These are phyloP conservation scores for Lamellibrachia luymesi DNA, from an alignment of 1,140 invertebrate genomes.

Conservation along the genomic window DNA sequence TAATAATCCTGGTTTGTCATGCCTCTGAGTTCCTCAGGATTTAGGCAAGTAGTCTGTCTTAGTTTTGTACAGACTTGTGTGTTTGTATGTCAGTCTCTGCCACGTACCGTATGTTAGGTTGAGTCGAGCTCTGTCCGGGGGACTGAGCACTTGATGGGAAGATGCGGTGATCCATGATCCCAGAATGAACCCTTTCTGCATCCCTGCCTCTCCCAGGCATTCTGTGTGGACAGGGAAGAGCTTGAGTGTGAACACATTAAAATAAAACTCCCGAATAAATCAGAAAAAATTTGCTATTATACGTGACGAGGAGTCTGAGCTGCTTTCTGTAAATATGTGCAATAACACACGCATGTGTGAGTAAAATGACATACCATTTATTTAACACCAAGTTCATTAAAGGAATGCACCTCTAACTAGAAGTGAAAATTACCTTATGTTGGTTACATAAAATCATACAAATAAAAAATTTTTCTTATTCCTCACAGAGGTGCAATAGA, in stretches of 20 bases:
- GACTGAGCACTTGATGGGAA: conserved; percentile 28
- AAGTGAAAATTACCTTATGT: too few relatives aligned
- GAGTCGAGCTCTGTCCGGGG: conserved; percentile 26
- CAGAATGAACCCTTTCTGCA: conserved; percentile 35
- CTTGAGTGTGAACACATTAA: background rate
- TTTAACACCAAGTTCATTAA: too few relatives aligned
- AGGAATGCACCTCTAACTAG: too few relatives aligned
- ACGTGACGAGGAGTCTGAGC: too few relatives aligned
- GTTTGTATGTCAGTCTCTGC: background rate
- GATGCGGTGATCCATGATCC: conserved; percentile 36
- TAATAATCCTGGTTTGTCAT: too few relatives aligned
- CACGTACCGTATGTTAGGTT: conserved; percentile 28
- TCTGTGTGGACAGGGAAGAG: conserved; percentile 24
- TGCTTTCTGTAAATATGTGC: too few relatives aligned
- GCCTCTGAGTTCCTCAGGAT: too few relatives aligned
- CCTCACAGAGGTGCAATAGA: too few relatives aligned
- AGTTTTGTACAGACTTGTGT: background rate
- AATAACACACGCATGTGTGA: background rate
- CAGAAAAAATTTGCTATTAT: too few relatives aligned
- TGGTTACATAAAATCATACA: too few relatives aligned
- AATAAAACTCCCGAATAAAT: background rate
- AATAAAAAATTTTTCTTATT: too few relatives aligned
- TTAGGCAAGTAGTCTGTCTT: too few relatives aligned
- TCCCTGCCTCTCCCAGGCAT: conserved; percentile 31
- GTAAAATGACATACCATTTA: background rate